Conservation (phyloP, 2,113 vertebrate species). For the Python bivittatus region DNA sequence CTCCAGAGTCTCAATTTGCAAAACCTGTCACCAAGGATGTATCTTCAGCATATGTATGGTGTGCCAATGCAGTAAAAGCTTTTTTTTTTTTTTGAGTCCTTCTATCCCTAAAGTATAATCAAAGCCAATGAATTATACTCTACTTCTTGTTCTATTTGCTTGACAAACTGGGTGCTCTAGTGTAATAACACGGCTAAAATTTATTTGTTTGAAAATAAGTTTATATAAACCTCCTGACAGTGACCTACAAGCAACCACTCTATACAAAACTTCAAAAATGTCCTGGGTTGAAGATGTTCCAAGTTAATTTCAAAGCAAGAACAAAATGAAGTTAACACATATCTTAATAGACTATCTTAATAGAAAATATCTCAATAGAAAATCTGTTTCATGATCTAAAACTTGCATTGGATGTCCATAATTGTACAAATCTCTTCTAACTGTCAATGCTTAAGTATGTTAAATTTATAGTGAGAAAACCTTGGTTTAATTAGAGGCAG, state of each 20-base stretch:
- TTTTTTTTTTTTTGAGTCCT: not conserved
- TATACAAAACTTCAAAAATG: not conserved
- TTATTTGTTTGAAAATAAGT: not conserved
- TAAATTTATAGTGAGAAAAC: constrained; percentile 29
- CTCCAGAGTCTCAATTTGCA: not conserved
- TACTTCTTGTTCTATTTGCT: not conserved
- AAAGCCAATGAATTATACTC: not conserved
- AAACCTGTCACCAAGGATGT: not conserved
- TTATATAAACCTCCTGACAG: not conserved
- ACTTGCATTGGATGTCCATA: not conserved
- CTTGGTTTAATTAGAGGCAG: constrained; percentile 44
- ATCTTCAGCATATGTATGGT: not conserved
- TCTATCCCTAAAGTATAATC: not conserved
- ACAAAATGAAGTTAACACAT: not conserved
- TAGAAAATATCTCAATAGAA: not conserved
- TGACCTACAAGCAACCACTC: not conserved
- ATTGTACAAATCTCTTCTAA: not conserved
- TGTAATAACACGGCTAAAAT: not conserved
- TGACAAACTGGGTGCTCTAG: not conserved
- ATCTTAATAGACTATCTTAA: too few relatives aligned
- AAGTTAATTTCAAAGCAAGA: constrained; percentile 1
- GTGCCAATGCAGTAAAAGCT: not conserved
- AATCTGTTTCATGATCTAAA: not conserved
- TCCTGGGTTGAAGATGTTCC: not conserved
- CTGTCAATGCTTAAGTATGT: not conserved